Conservation (phyloP, 2,113 vertebrate genomes). For the Xenotilapia longispinis region DNA sequence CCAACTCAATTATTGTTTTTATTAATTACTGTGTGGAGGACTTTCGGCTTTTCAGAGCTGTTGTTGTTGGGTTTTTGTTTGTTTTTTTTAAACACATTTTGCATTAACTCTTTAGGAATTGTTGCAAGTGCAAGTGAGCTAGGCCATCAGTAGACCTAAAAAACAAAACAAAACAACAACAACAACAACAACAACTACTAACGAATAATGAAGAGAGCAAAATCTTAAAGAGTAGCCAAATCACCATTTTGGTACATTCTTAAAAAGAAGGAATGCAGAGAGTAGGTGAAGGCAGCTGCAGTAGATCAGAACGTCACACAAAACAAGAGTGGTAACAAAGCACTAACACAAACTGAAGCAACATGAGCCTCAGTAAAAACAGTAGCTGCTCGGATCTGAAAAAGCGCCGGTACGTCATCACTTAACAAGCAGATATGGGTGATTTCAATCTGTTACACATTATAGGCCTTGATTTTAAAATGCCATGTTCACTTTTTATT, state of each 20-base stretch:
- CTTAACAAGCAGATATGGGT: neutral
- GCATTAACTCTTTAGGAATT: too few relatives aligned
- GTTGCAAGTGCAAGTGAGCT: too few relatives aligned
- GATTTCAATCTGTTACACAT: neutral
- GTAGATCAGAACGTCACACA: accelerated
- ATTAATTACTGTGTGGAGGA: too few relatives aligned
- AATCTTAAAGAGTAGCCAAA: neutral
- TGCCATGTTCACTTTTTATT: neutral
- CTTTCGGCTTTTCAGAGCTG: too few relatives aligned
- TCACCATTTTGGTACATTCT: neutral
- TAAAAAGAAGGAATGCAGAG: neutral
- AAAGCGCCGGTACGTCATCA: neutral
- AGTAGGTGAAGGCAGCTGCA: neutral
- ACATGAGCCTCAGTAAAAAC: neutral
- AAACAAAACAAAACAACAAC: neutral
- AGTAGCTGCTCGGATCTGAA: neutral
- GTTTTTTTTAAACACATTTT: too few relatives aligned
- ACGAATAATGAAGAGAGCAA: neutral
- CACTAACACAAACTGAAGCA: neutral
- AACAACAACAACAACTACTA: neutral
- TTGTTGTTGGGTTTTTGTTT: too few relatives aligned
- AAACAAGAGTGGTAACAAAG: neutral
- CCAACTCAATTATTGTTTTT: too few relatives aligned
- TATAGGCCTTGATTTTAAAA: neutral
- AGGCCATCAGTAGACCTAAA: neutral